Percentiles rank a stretch among this genome's conserved stretches.
Evolutionary conservation across 2,113 vertebrate genomes (phyloP).

Genomic region (Mustelus asterias): DNA sequence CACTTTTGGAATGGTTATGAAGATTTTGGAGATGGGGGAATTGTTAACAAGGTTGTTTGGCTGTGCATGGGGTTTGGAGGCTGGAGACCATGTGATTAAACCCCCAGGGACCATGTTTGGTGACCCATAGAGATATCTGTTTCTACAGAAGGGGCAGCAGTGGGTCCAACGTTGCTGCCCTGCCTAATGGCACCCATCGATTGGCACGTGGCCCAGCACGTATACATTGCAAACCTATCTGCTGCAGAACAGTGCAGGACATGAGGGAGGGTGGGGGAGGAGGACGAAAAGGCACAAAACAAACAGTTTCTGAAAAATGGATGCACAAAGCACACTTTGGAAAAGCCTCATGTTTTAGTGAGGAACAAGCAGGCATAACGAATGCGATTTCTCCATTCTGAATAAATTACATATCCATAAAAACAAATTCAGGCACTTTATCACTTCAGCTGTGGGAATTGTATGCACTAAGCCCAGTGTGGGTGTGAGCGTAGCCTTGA

Average conservation of each 20-base stretch:
- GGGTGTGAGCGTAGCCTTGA: neutral
- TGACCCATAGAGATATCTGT: neutral
- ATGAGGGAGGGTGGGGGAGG: neutral
- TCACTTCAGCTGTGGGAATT: slow-evolving; percentile 17
- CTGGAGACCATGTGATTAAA: neutral
- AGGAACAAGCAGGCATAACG: neutral
- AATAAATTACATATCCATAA: slow-evolving; percentile 29
- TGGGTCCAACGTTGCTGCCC: neutral
- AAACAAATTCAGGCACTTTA: neutral
- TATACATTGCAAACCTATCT: neutral
- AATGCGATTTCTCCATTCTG: slow-evolving; percentile 18
- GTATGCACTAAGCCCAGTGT: neutral
- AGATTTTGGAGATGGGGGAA: no score
- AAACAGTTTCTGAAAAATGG: neutral
- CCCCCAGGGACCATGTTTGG: no score
- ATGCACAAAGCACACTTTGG: neutral
- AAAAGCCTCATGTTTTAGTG: neutral
- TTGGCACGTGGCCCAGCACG: no score
- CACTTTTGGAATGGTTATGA: no score
- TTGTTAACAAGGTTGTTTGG: no score
- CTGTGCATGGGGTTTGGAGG: neutral
- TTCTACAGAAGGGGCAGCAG: neutral
- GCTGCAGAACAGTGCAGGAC: neutral
- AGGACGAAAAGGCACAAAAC: neutral
- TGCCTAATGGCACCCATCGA: neutral